Base-by-base conservation (phyloP, 2,888 invertebrate genomes). In the Cerastoderma edule region DNA sequence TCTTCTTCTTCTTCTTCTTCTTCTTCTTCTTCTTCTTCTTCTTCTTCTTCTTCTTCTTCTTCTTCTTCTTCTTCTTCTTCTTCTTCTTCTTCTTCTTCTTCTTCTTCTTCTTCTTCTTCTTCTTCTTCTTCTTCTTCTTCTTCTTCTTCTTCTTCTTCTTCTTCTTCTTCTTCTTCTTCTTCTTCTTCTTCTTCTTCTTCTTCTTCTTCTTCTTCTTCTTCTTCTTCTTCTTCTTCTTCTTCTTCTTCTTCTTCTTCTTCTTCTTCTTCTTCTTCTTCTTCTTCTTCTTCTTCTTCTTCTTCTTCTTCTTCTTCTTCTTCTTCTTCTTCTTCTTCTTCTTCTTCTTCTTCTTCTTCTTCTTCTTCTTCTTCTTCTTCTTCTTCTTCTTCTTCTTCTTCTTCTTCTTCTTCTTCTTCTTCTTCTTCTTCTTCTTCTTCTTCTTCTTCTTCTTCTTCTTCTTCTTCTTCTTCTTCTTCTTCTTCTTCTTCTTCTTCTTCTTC, bases 151-250 rank as follows among this genome's bases (percentile, higher is more conserved):
- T 16, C 8, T 16, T 16, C 16, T 39, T 39, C 10, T 39, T 8
- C 8, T 39, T 39, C 16, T 13, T 16, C 8, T 39, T 39, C 39
- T 13, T 8, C 10, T 13, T 39, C 39, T 39, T 39, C 39, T 53
- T 53, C 39, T 39, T 39, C 39, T 39, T 39, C 54, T 24, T 53
- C n/a, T 24, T 53, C 54, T 24, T 53, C n/a, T 24, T 53, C 54
- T 24, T n/a, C 54, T 24, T 53, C 54, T 39, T 39, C 39, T 39
- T 39, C 39, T 39, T 39, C 39, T n/a, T 39, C 39, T 39, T 39
- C 39, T 39, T 39, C 39, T 39, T 39, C 39, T 39, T 39, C 39
- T 39, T 39, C 39, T 39, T 39, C 39, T 39, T 39, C 39, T 39
- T 39, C 39, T 39, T 39, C 39, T 39, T 39, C 39, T 39, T 39